Base-by-base conservation (phyloP, 1,140 invertebrate species). In the Lordiphosa clarofinis region DNA sequence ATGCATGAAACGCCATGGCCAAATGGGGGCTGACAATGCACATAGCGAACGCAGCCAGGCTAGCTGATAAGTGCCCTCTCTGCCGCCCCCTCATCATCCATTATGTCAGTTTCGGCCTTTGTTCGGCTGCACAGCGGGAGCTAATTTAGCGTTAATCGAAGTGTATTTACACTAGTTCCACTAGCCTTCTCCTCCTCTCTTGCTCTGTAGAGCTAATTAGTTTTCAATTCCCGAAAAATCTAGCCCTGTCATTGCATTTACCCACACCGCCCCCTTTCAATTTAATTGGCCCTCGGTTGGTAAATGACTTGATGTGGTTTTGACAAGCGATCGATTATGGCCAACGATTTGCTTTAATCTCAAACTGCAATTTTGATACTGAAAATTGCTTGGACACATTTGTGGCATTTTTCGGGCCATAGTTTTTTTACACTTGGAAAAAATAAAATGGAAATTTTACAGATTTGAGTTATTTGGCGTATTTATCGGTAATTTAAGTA, bases 141-240 rank as follows among this genome's bases (percentile, higher is more conserved):
- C 63, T 73, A 73, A 78, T 78, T 78, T 73, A 73, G 58, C 73
- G 58, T 68, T 78, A 78, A 78, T 68, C 73, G 73, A 78, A 78
- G 57, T 73, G 47, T 57, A 72, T 76, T 67, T 59, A 72, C 66
- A 58, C 54, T 67, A 40, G 61, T 24, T 31, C 39, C 50, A 33
- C 43, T 47, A 10, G 9, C n/a, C 11, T 1, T 8, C 2, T 11
- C 1, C 13, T 10, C 3, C 1, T 13, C 7, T 19, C 10, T 11
- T 13, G n/a, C 21, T 5, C 53, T 55, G 50, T 56, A 54, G 43
- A 47, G 46, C 66, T 75, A 75, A 75, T 75, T 70, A 75, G 53
- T 74, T 75, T 70, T 54, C 53, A 56, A 69, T 64, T 43, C 59
- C 33, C 24, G 24, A 28, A 64, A 53, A 46, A 44, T 9, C 31